Evolutionary conservation across 2,888 invertebrate species (phyloP).

Genomic region (Flexamia atlantica): DNA sequence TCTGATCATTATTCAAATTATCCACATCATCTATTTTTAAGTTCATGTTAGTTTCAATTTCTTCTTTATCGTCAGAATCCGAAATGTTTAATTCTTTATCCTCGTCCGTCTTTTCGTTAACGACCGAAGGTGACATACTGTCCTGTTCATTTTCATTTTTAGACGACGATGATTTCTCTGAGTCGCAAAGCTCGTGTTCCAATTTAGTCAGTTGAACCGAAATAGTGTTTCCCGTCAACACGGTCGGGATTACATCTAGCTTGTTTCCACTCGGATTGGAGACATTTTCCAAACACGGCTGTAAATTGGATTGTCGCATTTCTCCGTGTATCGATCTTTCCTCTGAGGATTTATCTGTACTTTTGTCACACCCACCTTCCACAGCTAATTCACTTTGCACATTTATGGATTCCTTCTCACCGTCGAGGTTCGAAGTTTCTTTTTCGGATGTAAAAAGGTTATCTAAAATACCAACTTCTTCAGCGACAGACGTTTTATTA

Average conservation of each 20-base stretch:
- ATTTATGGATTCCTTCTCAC: conserved; percentile 17
- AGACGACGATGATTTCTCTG: conserved; percentile 23
- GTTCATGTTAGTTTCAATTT: background rate
- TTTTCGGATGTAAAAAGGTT: background rate
- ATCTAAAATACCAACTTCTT: background rate
- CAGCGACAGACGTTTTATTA: background rate
- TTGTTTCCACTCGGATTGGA: conserved; percentile 9
- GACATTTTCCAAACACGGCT: conserved; percentile 29
- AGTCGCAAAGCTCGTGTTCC: conserved; percentile 55
- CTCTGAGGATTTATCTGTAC: background rate
- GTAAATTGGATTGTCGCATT: conserved; percentile 40
- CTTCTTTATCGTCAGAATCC: background rate
- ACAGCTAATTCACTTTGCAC: conserved; percentile 45
- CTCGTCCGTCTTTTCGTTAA: background rate
- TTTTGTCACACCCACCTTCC: background rate
- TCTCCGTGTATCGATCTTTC: conserved; percentile 13
- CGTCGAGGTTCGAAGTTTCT: background rate
- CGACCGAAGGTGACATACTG: background rate
- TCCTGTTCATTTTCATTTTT: background rate
- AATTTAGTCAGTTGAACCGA: conserved; percentile 35
- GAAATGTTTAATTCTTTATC: background rate
- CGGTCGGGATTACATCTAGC: background rate
- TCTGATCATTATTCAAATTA: background rate
- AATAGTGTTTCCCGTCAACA: conserved; percentile 1
- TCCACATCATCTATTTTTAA: background rate